phyloP scores from a whole-genome alignment of 2,888 invertebrate genomes.

The Malthinus seriepunctatus region DNA sequence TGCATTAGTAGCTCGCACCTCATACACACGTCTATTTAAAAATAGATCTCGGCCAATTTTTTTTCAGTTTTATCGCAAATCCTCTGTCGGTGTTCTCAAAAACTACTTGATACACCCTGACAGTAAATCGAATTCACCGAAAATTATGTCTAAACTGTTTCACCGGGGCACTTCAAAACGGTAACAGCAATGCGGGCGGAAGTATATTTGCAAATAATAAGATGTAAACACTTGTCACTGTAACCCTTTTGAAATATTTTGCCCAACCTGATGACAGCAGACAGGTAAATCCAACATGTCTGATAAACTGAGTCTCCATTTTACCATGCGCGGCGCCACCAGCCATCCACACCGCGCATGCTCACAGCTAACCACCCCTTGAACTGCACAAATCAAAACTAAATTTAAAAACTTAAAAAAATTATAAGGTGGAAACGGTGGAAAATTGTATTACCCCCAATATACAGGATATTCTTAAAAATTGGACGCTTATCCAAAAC shows the following conservation, averaged over 20 bases:
- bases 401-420: no score
- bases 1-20: constrained; percentile 51
- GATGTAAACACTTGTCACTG: constrained; percentile 41
- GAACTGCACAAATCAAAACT: not conserved
- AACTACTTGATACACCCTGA: constrained; percentile 55
- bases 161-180: constrained; percentile 26
- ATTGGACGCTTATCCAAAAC: no score
- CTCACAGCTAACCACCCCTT: not conserved
- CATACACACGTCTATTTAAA: constrained; percentile 53
- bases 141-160: constrained; percentile 12
- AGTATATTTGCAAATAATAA: constrained; percentile 29
- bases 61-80: constrained; percentile 46
- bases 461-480: no score
- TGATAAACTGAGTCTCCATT: constrained; percentile 40
- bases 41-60: constrained; percentile 53
- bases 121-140: constrained; percentile 44
- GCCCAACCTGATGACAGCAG: constrained; percentile 44
- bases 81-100: constrained; percentile 53
- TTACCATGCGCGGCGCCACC: constrained; percentile 37
- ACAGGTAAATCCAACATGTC: constrained; percentile 53
- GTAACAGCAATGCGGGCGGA: constrained; percentile 21
- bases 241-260: constrained; percentile 35
- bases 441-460: no score
- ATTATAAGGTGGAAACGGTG: no score
- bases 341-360: constrained; percentile 18